Percentiles rank a stretch among this genome's conserved stretches.
Conservation (phyloP, 2,113 vertebrate genomes). For the Diadophis punctatus region DNA sequence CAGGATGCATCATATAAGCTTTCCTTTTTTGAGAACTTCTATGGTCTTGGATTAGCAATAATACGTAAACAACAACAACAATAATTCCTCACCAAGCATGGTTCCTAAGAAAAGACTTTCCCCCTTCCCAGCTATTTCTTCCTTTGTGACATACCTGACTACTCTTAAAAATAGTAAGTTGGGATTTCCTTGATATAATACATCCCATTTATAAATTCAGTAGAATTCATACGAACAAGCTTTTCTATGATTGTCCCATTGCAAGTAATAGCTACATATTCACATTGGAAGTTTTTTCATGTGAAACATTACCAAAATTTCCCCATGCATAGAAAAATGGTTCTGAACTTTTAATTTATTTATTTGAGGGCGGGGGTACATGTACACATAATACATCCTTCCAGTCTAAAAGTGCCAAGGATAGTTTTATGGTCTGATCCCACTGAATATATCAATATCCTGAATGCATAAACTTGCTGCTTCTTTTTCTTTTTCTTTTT, state of each 20-base stretch:
- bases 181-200: background rate
- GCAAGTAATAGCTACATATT: background rate
- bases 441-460: background rate
- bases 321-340: background rate
- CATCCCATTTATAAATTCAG: background rate
- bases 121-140: background rate
- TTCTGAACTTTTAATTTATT: background rate
- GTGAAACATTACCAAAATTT: background rate
- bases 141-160: background rate
- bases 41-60: background rate
- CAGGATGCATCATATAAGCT: background rate
- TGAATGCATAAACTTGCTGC: background rate
- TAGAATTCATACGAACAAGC: background rate
- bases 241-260: background rate
- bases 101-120: background rate
- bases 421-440: background rate
- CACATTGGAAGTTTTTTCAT: background rate
- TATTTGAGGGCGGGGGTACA: background rate
- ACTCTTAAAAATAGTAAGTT: background rate
- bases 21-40: background rate
- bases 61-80: background rate
- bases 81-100: background rate
- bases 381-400: background rate
- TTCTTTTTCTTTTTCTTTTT: accelerated
- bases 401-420: background rate